Conservation (phyloP, 2,888 invertebrate species). For the Axea sp. region DNA sequence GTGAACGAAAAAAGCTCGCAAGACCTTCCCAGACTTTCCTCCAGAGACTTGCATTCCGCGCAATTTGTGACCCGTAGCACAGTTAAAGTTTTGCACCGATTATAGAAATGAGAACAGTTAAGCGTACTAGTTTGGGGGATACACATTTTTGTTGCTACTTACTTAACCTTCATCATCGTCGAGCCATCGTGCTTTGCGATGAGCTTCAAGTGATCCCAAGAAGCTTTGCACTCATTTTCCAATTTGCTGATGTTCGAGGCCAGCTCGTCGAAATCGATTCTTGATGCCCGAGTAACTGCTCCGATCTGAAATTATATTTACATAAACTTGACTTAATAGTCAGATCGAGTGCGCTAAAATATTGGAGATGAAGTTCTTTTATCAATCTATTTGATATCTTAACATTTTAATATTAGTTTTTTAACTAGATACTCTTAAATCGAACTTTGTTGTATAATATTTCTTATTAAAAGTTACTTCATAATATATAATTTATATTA, state of each 20-base stretch:
- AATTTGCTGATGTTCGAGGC: constrained; percentile 91
- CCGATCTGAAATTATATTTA: constrained; percentile 83
- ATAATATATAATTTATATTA: no score
- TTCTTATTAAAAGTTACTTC: no score
- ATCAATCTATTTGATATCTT: constrained; percentile 24
- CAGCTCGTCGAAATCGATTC: constrained; percentile 97
- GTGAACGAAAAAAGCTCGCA: constrained; percentile 56
- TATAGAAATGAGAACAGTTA: constrained; percentile 41
- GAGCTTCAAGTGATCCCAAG: constrained; percentile 97
- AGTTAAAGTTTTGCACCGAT: constrained; percentile 41
- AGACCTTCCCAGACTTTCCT: constrained; percentile 22
- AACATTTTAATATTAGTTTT: constrained; percentile 17
- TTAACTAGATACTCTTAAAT: no score
- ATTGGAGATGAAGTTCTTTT: constrained; percentile 19
- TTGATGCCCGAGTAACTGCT: constrained; percentile 92
- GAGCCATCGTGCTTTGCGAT: constrained; percentile 96
- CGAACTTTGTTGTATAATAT: no score
- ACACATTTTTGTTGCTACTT: constrained; percentile 69
- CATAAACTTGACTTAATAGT: constrained; percentile 43
- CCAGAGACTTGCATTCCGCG: constrained; percentile 60
- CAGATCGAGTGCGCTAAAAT: constrained; percentile 13
- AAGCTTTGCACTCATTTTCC: constrained; percentile 97
- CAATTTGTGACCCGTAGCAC: constrained; percentile 63
- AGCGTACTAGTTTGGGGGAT: constrained; percentile 15
- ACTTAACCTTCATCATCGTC: constrained; percentile 93